Evolutionary conservation across 1,140 invertebrate genomes (phyloP).

Genomic region (Sycophila sp.): DNA sequence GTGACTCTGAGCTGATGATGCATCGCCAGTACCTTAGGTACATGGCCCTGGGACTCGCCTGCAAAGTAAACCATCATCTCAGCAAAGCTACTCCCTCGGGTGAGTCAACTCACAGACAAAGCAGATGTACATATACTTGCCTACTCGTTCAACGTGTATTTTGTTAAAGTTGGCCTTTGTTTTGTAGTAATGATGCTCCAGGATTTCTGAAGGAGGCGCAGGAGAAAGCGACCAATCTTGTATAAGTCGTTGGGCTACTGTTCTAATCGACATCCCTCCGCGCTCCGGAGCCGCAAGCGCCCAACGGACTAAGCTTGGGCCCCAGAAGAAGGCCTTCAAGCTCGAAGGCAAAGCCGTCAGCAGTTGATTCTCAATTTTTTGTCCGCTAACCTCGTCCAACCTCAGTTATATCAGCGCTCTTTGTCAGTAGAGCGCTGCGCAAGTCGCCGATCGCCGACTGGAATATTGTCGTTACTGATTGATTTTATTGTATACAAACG

Average conservation of each 20-base stretch:
- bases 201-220: conserved; percentile 63
- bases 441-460: too few species aligned
- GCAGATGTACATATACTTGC: conserved; percentile 49
- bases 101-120: not conserved
- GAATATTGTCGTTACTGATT: too few species aligned
- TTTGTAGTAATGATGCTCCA: conserved; percentile 52
- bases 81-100: not conserved
- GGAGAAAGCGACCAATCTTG: conserved; percentile 70
- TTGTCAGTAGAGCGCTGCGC: too few species aligned
- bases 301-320: conserved; percentile 9
- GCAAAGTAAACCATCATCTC: not conserved
- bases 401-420: too few species aligned
- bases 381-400: not conserved
- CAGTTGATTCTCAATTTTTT: conserved; percentile 16
- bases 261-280: conserved; percentile 68
- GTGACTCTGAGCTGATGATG: conserved; percentile 53
- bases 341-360: conserved; percentile 10
- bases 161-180: conserved; percentile 50
- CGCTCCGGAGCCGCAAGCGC: conserved; percentile 18
- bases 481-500: too few species aligned
- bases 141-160: conserved; percentile 69
- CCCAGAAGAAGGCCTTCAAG: conserved; percentile 10
- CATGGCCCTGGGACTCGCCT: conserved; percentile 59
- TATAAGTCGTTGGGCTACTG: conserved; percentile 62
- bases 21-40: conserved; percentile 50